phyloP scores from a whole-genome alignment of 1,140 invertebrate species.

The Euura lappo region DNA sequence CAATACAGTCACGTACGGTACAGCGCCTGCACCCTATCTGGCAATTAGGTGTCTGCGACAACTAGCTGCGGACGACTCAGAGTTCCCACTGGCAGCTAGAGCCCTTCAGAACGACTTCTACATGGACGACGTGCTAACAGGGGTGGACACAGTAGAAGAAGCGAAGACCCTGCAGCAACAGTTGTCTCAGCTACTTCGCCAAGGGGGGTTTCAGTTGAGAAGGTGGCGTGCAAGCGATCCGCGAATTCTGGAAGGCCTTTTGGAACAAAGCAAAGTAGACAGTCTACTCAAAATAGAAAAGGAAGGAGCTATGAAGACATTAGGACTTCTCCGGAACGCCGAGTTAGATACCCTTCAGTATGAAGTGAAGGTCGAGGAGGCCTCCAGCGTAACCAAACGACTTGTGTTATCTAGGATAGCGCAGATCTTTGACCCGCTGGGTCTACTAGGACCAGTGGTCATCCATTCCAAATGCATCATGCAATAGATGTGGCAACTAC shows the following conservation, averaged over 20 bases:
- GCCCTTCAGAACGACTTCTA: constrained; percentile 23
- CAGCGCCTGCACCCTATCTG: constrained; percentile 38
- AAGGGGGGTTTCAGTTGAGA: constrained; percentile 35
- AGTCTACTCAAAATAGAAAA: too few species aligned
- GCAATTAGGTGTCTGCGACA: constrained; percentile 40
- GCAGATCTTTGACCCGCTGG: constrained; percentile 43
- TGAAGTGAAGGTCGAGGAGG: too few species aligned
- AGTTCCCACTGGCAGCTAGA: constrained; percentile 34
- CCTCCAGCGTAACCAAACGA: constrained; percentile 29
- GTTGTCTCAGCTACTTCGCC: constrained; percentile 29
- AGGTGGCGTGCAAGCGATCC: constrained; percentile 45
- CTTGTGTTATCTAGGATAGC: constrained; percentile 40
- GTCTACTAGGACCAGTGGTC: constrained; percentile 42
- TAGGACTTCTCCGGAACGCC: too few species aligned
- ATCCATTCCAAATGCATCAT: constrained; percentile 43
- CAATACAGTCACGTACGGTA: constrained; percentile 51
- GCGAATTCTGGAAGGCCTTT: constrained; percentile 13
- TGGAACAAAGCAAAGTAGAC: too few species aligned
- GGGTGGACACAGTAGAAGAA: constrained; percentile 23
- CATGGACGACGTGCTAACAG: constrained; percentile 42
- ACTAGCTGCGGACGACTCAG: constrained; percentile 34
- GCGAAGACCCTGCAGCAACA: constrained; percentile 29
- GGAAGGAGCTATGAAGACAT: too few species aligned
- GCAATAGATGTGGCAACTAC: constrained; percentile 39
- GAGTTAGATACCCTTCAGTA: too few species aligned